phyloP scores from a whole-genome alignment of 2,797 vertebrate species.

The Ctenosaura bakeri region DNA sequence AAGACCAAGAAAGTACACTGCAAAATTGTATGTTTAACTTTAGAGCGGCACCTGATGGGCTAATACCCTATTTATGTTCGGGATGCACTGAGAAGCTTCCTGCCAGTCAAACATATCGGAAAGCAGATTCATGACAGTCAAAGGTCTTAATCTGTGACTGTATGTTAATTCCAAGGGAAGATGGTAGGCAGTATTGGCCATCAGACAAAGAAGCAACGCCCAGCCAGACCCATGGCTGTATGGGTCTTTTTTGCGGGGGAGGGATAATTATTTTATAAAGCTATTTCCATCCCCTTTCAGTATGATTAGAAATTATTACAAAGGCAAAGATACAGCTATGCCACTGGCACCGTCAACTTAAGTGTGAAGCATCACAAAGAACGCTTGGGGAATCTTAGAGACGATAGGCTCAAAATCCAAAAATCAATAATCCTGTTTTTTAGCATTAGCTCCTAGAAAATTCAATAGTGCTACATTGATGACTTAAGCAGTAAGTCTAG shows the following conservation, averaged over 20 bases:
- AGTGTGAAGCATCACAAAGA: conserved; percentile 80
- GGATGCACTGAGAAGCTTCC: conserved; percentile 79
- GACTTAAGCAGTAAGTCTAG: conserved; percentile 74
- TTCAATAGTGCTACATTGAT: conserved; percentile 75
- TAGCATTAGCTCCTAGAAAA: conserved; percentile 81
- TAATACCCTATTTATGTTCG: conserved; percentile 82
- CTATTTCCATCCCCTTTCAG: conserved; percentile 74
- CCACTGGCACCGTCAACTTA: conserved; percentile 80
- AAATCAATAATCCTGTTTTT: conserved; percentile 87
- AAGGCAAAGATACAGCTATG: conserved; percentile 69
- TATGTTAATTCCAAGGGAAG: conserved; percentile 88
- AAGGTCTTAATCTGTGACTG: conserved; percentile 90
- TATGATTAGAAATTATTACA: conserved; percentile 80
- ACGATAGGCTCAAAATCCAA: conserved; percentile 81
- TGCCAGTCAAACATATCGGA: conserved; percentile 84
- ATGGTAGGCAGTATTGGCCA: conserved; percentile 79
- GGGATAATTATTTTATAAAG: conserved; percentile 76
- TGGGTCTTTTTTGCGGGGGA: neutral
- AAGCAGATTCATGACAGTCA: conserved; percentile 91
- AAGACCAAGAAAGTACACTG: conserved; percentile 69
- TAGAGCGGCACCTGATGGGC: conserved; percentile 74
- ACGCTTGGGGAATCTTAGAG: conserved; percentile 78
- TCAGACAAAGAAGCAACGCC: conserved; percentile 64
- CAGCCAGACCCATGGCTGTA: conserved; percentile 55
- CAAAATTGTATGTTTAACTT: conserved; percentile 77